Evolutionary conservation across 2,888 invertebrate genomes (phyloP), one percentile per base, ranked within the genome.

Genomic region (Drosophila nr. medialis): DNA sequence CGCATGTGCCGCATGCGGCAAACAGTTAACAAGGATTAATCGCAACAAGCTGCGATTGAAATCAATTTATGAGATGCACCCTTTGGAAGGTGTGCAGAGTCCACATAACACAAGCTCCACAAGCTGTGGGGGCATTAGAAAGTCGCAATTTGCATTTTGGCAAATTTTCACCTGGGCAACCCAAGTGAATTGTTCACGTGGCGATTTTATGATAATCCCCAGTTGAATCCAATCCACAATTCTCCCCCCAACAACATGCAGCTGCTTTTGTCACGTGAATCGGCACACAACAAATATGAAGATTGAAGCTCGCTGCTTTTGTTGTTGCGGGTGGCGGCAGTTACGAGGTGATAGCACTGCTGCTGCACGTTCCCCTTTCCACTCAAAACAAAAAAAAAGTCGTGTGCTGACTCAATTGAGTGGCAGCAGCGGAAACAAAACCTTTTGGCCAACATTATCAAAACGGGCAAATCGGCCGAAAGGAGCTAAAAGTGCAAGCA

Each of bases 161-260:
- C 68, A 66, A 64, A 72, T 78, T 81, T 81, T 77, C 81, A 69
- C 68, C 68, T 71, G 64, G 30, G 29, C 30, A 56, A 56, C 40
- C 29, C 29, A 29, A 40, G 61, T 61, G 75, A 72, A 77, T 80
- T 61, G 61, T 75, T 81, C 85, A 82, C 85, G 85, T 89, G 89
- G 77, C 74, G 86, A 77, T 76, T 83, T 88, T 86, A 86, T 89
- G 86, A 83, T 85, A 88, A 88, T 85, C 63, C 56, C n/a, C 30
- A 38, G 38, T 55, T 32, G 32, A 32, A 32, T 32, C 10, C 27
- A 38, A 55, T 61, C 50, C 66, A 21, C 38, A 13, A 27, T 49
- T 49, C 49, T 49, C 38, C 38, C 34, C 42, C 15, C 38, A 58
- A 24, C 48, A 34, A 54, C 56, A 8, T 32, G 38, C 48, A 29